Evolutionary conservation across 2,113 vertebrate genomes (phyloP).

Genomic region (Anguilla rostrata): DNA sequence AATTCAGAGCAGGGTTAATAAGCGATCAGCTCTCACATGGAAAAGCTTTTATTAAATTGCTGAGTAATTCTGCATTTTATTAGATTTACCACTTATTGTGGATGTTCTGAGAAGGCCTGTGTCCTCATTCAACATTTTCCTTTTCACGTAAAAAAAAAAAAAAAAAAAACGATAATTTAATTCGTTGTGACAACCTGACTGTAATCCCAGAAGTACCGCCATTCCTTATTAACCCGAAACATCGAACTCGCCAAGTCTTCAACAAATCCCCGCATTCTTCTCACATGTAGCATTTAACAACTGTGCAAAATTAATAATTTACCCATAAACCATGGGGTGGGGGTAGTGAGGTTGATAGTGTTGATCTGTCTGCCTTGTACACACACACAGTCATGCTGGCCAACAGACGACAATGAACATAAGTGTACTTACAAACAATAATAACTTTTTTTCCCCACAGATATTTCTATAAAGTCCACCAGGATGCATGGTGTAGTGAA

Average conservation of each 20-base stretch:
- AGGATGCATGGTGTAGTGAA: not conserved
- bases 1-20: slow-evolving; percentile 22
- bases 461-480: not conserved
- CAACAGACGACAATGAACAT: not conserved
- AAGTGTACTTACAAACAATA: not conserved
- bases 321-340: slow-evolving; percentile 21
- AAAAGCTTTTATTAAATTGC: slow-evolving; percentile 30
- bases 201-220: slow-evolving; percentile 42
- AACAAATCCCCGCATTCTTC: slow-evolving; percentile 41
- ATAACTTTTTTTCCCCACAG: not conserved
- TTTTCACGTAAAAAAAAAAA: slow-evolving; percentile 26
- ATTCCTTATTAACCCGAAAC: slow-evolving; percentile 5
- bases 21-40: slow-evolving; percentile 6
- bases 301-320: slow-evolving; percentile 36
- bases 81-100: slow-evolving; percentile 30
- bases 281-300: slow-evolving; percentile 48
- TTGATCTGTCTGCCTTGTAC: not conserved
- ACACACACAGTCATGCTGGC: not conserved
- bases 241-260: slow-evolving; percentile 42
- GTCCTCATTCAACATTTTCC: slow-evolving; percentile 26
- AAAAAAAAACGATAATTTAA: slow-evolving; percentile 39
- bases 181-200: slow-evolving; percentile 45
- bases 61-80: slow-evolving; percentile 30
- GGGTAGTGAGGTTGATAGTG: not conserved
- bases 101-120: slow-evolving; percentile 41